A percentile compares a stretch with the other conserved stretches of the same genome.
These are phyloP conservation scores for Diplosoma virens DNA, from an alignment of 23 tunicate genomes.

Conservation along the genomic window DNA sequence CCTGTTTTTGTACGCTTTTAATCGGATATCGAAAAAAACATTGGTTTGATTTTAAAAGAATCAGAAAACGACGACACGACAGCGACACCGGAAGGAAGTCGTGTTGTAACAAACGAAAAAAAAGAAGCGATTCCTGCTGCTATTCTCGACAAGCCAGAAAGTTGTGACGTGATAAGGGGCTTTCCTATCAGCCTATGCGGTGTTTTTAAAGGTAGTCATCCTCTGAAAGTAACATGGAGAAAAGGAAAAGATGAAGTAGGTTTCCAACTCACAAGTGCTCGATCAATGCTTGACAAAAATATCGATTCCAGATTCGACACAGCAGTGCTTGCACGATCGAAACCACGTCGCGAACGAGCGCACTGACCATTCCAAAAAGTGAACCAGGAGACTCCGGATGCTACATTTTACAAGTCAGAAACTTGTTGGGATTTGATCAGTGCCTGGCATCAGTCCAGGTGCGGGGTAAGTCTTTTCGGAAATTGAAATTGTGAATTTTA, in stretches of 20 bases:
- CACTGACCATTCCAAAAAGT: slow-evolving; percentile 48
- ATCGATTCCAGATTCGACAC: neutral
- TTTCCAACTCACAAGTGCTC: no score
- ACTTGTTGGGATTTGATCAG: slow-evolving; percentile 60
- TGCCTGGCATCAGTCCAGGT: slow-evolving; percentile 52
- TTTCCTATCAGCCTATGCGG: slow-evolving; percentile 69
- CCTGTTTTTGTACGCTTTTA: no score
- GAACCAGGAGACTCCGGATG: slow-evolving; percentile 75
- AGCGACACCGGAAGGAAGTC: no score
- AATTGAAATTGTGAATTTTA: neutral
- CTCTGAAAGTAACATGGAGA: slow-evolving; percentile 64
- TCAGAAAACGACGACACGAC: no score
- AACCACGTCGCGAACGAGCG: slow-evolving; percentile 12
- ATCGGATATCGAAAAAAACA: no score
- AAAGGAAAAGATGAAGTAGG: slow-evolving; percentile 67
- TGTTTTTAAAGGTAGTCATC: slow-evolving; percentile 42
- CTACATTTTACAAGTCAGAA: slow-evolving; percentile 60
- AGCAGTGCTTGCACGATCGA: slow-evolving; percentile 42
- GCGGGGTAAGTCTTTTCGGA: slow-evolving; percentile 43
- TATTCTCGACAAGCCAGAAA: slow-evolving; percentile 47
- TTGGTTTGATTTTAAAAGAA: no score
- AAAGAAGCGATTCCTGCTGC: no score
- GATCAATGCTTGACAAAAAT: no score
- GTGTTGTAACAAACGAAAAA: no score
- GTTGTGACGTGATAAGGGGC: slow-evolving; percentile 49